phyloP scores from a whole-genome alignment of 2,113 vertebrate genomes.

The Notothenia rossii region DNA sequence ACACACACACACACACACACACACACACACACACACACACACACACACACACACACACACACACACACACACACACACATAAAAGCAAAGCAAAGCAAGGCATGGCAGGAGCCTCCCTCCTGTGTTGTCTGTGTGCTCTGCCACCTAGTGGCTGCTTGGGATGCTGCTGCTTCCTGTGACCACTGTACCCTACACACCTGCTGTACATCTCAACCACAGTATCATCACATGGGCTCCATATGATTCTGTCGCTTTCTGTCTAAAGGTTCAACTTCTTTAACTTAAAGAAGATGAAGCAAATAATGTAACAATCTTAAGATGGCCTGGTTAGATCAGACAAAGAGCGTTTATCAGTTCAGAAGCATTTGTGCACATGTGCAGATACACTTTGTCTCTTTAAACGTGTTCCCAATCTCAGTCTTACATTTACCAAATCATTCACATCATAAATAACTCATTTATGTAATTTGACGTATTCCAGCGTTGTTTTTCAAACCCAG shows the following conservation, averaged over 20 bases:
- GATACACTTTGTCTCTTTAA: not conserved
- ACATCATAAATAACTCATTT: not conserved
- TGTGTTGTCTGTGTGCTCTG: conserved; percentile 65
- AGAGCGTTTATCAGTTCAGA: not conserved
- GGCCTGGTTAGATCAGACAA: not conserved
- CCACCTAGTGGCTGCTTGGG: conserved; percentile 77
- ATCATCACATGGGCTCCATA: not conserved
- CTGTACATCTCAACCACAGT: not conserved
- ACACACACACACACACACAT: too few species aligned
- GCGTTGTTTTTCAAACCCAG: not conserved
- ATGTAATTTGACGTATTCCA: not conserved
- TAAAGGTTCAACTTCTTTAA: not conserved
- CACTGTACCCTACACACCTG: conserved; percentile 56
- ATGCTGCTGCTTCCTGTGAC: conserved; percentile 23
- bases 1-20: too few species aligned
- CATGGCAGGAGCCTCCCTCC: conserved; percentile 8
- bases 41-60: too few species aligned
- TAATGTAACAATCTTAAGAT: not conserved
- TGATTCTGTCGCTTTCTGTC: not conserved
- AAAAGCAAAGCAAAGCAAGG: conserved; percentile 7
- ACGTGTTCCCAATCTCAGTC: not conserved
- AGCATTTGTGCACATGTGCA: conserved; percentile 1
- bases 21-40: too few species aligned
- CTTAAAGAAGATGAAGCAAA: not conserved
- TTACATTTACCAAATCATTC: not conserved